Conservation (phyloP, 2,797 vertebrate species). For the Spondyliosoma cantharus region DNA sequence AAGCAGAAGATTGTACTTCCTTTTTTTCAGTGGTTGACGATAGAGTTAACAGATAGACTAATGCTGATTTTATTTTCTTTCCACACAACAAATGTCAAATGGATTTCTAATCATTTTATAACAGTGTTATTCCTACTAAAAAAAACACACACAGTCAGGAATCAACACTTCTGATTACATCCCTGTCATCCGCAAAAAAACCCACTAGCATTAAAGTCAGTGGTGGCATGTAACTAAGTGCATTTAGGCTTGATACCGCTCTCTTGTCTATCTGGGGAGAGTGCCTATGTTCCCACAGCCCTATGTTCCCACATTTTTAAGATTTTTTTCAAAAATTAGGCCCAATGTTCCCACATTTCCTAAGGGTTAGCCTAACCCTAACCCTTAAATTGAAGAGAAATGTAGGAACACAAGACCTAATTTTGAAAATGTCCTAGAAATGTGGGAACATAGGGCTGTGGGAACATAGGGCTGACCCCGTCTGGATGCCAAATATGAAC, state of each 20-base stretch:
- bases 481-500: neutral
- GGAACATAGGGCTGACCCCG: no score
- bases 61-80: constrained; percentile 14
- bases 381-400: no score
- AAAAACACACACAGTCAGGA: neutral
- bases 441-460: no score
- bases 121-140: no score
- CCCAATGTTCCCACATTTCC: no score
- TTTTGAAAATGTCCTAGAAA: no score
- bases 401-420: no score
- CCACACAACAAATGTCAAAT: neutral
- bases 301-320: no score
- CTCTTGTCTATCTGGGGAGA: no score
- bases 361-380: no score
- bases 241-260: neutral
- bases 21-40: constrained; percentile 49
- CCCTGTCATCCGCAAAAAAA: neutral
- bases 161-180: neutral
- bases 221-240: neutral
- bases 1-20: constrained; percentile 80
- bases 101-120: neutral
- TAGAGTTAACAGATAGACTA: constrained; percentile 34
- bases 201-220: neutral
- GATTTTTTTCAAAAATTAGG: no score
- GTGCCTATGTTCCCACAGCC: no score